These are phyloP conservation scores for Drosophila formosana DNA, from an alignment of 2,888 invertebrate species.

Conservation along the genomic window DNA sequence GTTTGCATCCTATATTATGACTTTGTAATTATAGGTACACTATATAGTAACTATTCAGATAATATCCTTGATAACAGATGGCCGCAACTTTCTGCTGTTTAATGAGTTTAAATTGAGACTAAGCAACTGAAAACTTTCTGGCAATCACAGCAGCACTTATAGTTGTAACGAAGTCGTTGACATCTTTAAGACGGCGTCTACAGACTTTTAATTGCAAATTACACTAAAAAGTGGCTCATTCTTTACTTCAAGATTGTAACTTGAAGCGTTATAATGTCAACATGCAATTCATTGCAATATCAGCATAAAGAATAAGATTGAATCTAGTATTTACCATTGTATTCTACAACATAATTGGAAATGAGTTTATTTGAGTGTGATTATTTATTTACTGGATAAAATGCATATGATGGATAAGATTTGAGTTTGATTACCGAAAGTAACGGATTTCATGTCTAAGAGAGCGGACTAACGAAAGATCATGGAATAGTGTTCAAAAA, in stretches of 20 bases:
- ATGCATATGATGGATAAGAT: no score
- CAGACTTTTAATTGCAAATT: background rate
- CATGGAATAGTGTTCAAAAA: no score
- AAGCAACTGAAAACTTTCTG: conserved; percentile 13
- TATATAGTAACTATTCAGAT: conserved; percentile 19
- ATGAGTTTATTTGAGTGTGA: no score
- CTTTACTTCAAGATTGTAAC: no score
- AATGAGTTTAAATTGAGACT: conserved; percentile 45
- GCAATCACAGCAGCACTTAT: background rate
- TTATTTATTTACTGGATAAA: no score
- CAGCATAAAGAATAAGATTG: background rate
- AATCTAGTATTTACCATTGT: background rate
- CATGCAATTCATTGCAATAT: background rate
- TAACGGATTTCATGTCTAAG: no score
- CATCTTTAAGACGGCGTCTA: background rate
- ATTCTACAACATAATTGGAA: no score
- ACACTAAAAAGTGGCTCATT: background rate
- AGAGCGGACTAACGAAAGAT: no score
- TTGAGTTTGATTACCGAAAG: no score
- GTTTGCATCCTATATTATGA: conserved; percentile 40
- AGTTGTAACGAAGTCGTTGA: background rate
- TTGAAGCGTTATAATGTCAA: background rate
- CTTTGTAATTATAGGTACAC: conserved; percentile 8
- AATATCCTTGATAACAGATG: conserved; percentile 32
- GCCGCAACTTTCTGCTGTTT: conserved; percentile 26